phyloP scores from a whole-genome alignment of 2,888 invertebrate species.

The Julus scandinavius region DNA sequence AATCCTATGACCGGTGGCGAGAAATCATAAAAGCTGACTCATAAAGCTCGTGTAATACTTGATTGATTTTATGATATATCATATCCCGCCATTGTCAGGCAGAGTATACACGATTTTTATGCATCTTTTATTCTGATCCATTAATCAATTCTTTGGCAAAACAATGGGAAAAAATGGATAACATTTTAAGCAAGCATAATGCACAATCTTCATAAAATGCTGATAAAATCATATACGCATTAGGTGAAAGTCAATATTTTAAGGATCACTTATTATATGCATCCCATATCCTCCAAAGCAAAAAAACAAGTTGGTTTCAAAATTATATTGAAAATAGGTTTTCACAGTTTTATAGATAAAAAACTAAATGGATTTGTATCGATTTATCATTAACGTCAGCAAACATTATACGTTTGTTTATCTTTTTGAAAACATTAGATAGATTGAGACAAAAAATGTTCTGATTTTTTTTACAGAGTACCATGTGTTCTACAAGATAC shows the following conservation, averaged over 20 bases:
- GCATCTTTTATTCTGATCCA: slow-evolving; percentile 14
- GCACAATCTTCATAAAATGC: not conserved
- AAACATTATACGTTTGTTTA: not conserved
- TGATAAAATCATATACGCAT: not conserved
- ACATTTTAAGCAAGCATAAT: not conserved
- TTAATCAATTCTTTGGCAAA: slow-evolving; percentile 18
- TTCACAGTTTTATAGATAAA: not conserved
- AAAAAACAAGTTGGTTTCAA: not conserved
- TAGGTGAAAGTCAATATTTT: not conserved
- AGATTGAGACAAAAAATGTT: no score
- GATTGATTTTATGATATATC: not conserved
- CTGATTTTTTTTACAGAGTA: no score
- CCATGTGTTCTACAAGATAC: no score
- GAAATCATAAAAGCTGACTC: not conserved
- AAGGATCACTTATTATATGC: not conserved
- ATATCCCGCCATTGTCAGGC: not conserved
- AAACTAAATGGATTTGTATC: not conserved
- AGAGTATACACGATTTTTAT: not conserved
- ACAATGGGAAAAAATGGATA: not conserved
- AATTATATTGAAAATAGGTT: not conserved
- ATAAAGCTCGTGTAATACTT: not conserved
- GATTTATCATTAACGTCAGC: not conserved
- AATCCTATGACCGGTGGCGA: not conserved
- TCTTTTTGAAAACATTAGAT: not conserved
- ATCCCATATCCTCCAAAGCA: not conserved